Evolutionary conservation across 30 jellyfish, hydroid and myxozoan species (phyloP).

Genomic region (Haliclystus octoradiatus): DNA sequence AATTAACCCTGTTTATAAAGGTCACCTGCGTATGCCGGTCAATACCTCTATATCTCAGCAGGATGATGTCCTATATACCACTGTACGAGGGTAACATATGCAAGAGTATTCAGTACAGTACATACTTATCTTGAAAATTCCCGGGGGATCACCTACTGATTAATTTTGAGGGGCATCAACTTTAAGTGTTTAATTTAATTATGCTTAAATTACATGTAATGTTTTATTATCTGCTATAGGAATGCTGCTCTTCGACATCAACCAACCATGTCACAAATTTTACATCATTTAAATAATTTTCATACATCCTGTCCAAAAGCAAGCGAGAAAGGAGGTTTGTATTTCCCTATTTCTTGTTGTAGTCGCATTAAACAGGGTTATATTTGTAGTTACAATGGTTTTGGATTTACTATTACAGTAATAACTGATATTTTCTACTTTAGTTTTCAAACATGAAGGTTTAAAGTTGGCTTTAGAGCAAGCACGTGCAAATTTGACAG

Average conservation of each 20-base stretch:
- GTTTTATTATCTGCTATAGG: not conserved
- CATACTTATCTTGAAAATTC: too few relatives aligned
- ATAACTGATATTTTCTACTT: not conserved
- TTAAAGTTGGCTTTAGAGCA: conserved; percentile 62
- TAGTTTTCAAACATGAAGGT: conserved; percentile 70
- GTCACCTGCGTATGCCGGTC: not conserved
- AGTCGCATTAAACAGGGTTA: too few relatives aligned
- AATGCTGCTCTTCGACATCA: conserved; percentile 21
- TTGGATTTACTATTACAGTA: too few relatives aligned
- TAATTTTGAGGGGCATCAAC: not conserved
- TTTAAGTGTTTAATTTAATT: not conserved
- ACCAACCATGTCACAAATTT: conserved; percentile 57
- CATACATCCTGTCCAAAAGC: conserved; percentile 31
- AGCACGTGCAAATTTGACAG: conserved; percentile 30
- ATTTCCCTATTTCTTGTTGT: not conserved
- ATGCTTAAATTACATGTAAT: not conserved
- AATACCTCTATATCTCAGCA: not conserved
- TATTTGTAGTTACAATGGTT: too few relatives aligned
- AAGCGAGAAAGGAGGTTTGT: conserved; percentile 52
- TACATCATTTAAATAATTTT: conserved; percentile 46
- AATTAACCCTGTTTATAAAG: not conserved
- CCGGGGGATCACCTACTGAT: too few relatives aligned
- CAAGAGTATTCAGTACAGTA: too few relatives aligned
- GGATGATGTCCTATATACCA: too few relatives aligned
- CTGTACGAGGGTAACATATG: too few relatives aligned